Conservation (phyloP, 2,113 vertebrate genomes). For the Anhinga anhinga region DNA sequence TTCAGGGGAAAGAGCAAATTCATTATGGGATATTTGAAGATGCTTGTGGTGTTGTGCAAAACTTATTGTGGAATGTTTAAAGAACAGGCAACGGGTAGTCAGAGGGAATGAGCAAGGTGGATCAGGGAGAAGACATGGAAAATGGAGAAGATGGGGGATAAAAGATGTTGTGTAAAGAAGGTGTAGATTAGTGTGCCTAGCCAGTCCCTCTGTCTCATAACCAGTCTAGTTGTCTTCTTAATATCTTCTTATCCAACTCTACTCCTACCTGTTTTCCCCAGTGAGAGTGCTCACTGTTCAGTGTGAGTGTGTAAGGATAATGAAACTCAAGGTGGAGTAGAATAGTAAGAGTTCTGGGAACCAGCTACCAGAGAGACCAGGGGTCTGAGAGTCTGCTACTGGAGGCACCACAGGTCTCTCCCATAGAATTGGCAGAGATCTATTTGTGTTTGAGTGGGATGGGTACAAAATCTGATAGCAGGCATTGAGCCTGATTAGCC, state of each 20-base stretch:
- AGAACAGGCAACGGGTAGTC: background rate
- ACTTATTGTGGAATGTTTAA: background rate
- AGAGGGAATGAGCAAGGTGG: background rate
- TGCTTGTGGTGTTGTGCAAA: background rate
- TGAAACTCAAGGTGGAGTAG: background rate
- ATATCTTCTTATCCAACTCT: background rate
- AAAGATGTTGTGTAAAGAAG: background rate
- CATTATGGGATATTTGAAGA: background rate
- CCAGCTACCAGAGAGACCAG: background rate
- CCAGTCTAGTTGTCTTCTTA: background rate
- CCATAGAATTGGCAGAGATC: background rate
- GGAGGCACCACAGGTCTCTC: background rate
- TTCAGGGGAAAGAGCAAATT: background rate
- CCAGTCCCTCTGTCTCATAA: background rate
- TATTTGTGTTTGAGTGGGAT: background rate
- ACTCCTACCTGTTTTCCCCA: background rate
- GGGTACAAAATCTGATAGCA: background rate
- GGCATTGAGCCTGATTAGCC: background rate
- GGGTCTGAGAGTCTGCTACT: background rate
- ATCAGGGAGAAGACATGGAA: background rate
- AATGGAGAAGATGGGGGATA: background rate
- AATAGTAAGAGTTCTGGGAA: background rate
- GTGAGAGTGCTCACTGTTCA: background rate
- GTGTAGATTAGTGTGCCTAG: background rate
- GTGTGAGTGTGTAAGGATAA: no score